These are phyloP conservation scores for Melanotaenia nigrans DNA, from an alignment of 2,797 vertebrate genomes.

Conservation along the genomic window DNA sequence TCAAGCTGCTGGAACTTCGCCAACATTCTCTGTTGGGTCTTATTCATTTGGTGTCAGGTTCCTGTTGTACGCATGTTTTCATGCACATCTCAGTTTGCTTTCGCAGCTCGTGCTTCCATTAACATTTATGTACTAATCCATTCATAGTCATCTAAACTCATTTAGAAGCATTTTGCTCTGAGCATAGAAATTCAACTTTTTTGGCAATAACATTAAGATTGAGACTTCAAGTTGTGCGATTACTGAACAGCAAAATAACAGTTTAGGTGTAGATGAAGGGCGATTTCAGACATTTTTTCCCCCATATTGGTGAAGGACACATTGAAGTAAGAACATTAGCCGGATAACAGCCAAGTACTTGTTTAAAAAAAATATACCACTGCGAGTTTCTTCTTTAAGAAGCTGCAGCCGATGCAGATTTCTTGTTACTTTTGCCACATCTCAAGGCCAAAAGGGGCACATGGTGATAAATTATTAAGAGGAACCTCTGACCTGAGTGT, in stretches of 20 bases:
- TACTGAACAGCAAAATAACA: slow-evolving; percentile 6
- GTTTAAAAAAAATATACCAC: slow-evolving; percentile 35
- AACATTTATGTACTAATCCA: neutral
- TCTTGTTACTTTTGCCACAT: slow-evolving; percentile 32
- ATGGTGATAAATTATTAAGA: slow-evolving; percentile 7
- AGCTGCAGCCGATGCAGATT: slow-evolving; percentile 47
- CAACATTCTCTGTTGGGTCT: slow-evolving; percentile 56
- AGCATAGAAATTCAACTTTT: neutral
- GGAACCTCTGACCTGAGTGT: slow-evolving; percentile 3
- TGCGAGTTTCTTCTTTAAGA: slow-evolving; percentile 48
- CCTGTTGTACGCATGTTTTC: slow-evolving; percentile 34
- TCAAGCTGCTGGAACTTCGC: slow-evolving; percentile 48
- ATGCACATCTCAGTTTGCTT: slow-evolving; percentile 24
- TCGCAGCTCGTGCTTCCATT: slow-evolving; percentile 12
- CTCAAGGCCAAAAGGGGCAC: slow-evolving; percentile 13
- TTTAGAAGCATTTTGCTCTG: neutral
- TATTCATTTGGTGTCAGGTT: slow-evolving; percentile 53
- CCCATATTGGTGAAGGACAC: slow-evolving; percentile 27
- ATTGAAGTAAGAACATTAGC: slow-evolving; percentile 35
- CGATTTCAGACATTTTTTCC: slow-evolving; percentile 12
- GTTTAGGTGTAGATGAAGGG: slow-evolving; percentile 1
- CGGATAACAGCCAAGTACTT: slow-evolving; percentile 28
- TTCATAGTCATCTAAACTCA: neutral
- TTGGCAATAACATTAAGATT: neutral
- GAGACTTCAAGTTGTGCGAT: neutral